Evolutionary conservation across 2,888 invertebrate genomes (phyloP).

Genomic region (Drosophila gaucha): DNA sequence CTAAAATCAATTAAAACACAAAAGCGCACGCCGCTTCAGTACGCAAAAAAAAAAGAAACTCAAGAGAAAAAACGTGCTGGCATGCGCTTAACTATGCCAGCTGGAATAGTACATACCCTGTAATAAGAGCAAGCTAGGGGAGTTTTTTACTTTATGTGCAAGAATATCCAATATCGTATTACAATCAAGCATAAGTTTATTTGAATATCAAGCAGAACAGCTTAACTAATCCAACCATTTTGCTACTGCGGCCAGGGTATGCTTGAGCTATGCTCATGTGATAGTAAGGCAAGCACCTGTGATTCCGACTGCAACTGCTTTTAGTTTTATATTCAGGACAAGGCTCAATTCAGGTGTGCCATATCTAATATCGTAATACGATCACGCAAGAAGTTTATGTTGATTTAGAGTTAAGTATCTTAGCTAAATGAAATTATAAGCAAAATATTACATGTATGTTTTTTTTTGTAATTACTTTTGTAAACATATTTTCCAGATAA

Average conservation of each 20-base stretch:
- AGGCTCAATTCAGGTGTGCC: too few relatives aligned
- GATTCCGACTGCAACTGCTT: too few relatives aligned
- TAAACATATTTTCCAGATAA: too few relatives aligned
- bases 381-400: not conserved
- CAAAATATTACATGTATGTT: too few relatives aligned
- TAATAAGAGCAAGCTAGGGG: not conserved
- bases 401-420: too few relatives aligned
- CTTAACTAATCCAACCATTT: not conserved
- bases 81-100: not conserved
- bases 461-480: too few relatives aligned
- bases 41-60: slow-evolving; percentile 30
- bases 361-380: not conserved
- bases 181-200: not conserved
- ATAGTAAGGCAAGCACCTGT: too few relatives aligned
- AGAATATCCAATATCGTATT: slow-evolving; percentile 1
- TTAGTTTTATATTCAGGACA: too few relatives aligned
- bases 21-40: slow-evolving; percentile 55
- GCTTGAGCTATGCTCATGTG: too few relatives aligned
- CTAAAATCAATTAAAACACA: slow-evolving; percentile 73
- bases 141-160: too few relatives aligned
- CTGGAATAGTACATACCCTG: slow-evolving; percentile 24
- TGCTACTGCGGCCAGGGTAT: too few relatives aligned
- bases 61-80: slow-evolving; percentile 43
- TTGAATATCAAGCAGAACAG: not conserved
- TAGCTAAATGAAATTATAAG: too few relatives aligned